Base-by-base conservation (phyloP, 92 coral and sea anemone genomes). In the Zoanthus sociatus region DNA sequence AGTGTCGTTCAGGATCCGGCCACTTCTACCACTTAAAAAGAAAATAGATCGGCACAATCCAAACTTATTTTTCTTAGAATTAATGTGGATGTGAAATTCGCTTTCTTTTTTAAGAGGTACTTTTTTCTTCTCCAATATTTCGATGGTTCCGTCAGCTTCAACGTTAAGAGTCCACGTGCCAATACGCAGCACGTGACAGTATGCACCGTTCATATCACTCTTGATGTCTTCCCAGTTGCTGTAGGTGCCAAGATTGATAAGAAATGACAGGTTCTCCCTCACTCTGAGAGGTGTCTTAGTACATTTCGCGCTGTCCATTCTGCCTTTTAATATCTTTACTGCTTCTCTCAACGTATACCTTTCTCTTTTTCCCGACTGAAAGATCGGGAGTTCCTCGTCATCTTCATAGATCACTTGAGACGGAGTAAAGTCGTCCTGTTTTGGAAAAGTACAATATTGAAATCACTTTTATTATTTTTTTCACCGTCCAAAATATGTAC, bases 151-250 rank as follows among this genome's bases (percentile, higher is more conserved):
- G 32, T 83, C 87, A 4, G 64, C 87, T 21, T 67, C 63, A 16
- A 91, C 73, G 12, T 79, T 77, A 13, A 91, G 60, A 6, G 92
- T 91, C 92, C 92, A 84, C 20, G 92, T 92, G 18, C 90, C 90
- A 75, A 76, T 69, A 26, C 91, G 91, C 45, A 91, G 69, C 21
- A 9, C 30, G 10, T 58, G 87, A 26, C 88, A 67, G 58, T 82
- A 83, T n/a, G 75, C 81, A 4, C 90, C 93, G 33, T 90, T 91
- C 92, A 91, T 91, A 79, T 91, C 92, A 46, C 87, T 45, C 42
- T 92, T 88, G 85, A 92, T 69, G 56, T 92, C 94, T 44, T 77
- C 78, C 92, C 92, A 85, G 77, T 78, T 42, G 73, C 79, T 88
- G 7, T 15, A 79, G 14, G 20, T 12, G 14, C 81, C 88, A 11